Percentiles rank a stretch among this genome's conserved stretches.
Conservation (phyloP, 2,113 vertebrate species). For the Stomatorhinus ivindoensis region DNA sequence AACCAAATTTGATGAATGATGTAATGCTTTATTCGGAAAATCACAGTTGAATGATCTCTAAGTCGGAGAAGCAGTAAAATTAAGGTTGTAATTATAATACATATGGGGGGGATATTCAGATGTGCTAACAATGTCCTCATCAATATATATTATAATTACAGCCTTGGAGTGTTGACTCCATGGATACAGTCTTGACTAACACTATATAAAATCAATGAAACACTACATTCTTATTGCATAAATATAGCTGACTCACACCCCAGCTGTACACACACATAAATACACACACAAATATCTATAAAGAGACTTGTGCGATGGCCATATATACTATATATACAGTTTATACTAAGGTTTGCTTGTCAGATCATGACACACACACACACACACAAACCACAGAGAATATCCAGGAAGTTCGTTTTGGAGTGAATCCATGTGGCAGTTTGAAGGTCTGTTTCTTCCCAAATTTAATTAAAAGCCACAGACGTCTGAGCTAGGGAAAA, state of each 20-base stretch:
- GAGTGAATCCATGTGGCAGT: conserved; percentile 41
- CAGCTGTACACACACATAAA: not conserved
- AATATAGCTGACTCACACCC: not conserved
- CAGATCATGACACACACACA: not conserved
- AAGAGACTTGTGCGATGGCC: not conserved
- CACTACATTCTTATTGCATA: not conserved
- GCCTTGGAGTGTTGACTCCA: not conserved
- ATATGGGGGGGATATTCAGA: not conserved
- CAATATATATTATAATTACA: not conserved
- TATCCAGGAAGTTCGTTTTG: conserved; percentile 54
- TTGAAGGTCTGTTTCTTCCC: conserved; percentile 32
- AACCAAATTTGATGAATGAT: not conserved
- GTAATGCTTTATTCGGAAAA: not conserved
- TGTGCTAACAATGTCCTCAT: not conserved
- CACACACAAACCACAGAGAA: conserved; percentile 28
- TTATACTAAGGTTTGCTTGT: not conserved
- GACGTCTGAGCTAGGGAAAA: conserved; percentile 34
- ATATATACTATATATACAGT: not conserved
- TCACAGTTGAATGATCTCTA: not conserved
- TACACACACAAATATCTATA: not conserved
- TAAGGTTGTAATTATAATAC: too few relatives aligned
- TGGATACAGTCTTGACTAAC: not conserved
- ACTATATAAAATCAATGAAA: not conserved
- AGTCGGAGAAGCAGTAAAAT: not conserved
- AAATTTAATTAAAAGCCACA: conserved; percentile 41